Percentiles rank a stretch among this genome's conserved stretches.
These are phyloP conservation scores for Dolichotis patagonum DNA, from an alignment of 2,113 vertebrate genomes.

Conservation along the genomic window DNA sequence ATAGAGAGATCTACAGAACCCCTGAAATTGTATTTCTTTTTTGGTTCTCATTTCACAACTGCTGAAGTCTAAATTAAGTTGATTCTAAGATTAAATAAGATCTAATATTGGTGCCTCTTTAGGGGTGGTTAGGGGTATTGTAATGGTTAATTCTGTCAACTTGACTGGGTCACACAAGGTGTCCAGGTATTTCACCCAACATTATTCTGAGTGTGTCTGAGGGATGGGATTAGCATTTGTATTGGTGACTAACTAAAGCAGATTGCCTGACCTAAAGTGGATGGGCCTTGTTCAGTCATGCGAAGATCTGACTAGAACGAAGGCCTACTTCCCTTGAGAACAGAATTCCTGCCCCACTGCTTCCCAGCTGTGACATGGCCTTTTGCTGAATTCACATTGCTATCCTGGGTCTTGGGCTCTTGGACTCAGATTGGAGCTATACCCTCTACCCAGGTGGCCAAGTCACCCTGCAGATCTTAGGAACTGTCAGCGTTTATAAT, in stretches of 20 bases:
- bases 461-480: not conserved
- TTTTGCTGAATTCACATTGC: not conserved
- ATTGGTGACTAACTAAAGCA: not conserved
- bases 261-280: not conserved
- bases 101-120: not conserved
- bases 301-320: not conserved
- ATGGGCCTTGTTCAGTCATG: not conserved
- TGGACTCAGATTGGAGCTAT: not conserved
- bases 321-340: not conserved
- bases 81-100: not conserved
- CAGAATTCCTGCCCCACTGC: not conserved
- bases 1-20: not conserved
- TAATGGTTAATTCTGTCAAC: not conserved
- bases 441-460: not conserved
- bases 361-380: not conserved
- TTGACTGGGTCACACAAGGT: not conserved
- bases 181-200: not conserved
- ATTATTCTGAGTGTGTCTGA: not conserved
- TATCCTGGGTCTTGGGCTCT: not conserved
- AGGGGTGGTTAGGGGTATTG: not conserved
- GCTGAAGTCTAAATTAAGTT: slow-evolving; percentile 61
- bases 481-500: not conserved
- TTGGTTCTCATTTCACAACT: not conserved
- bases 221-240: not conserved
- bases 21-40: not conserved